Conservation (phyloP, 1,140 invertebrate species). For the Eupristina koningsbergeri region DNA sequence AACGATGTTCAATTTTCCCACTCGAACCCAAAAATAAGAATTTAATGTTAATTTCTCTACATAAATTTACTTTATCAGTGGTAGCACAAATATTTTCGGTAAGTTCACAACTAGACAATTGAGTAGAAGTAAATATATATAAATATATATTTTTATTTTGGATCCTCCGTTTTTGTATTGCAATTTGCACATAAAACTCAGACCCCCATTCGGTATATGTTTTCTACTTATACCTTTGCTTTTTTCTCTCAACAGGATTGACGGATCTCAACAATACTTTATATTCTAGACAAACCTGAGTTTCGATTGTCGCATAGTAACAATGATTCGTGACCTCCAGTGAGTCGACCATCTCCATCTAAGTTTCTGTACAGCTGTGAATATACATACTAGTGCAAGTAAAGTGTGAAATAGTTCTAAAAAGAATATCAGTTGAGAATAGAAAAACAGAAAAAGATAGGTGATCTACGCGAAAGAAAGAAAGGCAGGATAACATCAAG, state of each 20-base stretch:
- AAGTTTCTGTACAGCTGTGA: not conserved
- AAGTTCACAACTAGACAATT: not conserved
- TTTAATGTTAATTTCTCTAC: no score
- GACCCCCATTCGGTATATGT: not conserved
- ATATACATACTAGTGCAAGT: not conserved
- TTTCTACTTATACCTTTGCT: not conserved
- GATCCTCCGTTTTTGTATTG: not conserved
- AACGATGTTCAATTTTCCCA: no score
- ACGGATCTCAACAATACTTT: not conserved
- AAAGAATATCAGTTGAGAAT: not conserved
- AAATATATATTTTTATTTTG: not conserved
- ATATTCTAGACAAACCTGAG: not conserved
- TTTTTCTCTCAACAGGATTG: not conserved
- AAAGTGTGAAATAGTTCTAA: not conserved
- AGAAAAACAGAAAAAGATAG: not conserved
- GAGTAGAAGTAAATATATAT: not conserved
- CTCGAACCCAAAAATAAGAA: no score
- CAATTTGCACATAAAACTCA: not conserved
- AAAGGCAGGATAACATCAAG: not conserved
- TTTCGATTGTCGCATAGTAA: not conserved
- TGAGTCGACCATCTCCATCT: not conserved
- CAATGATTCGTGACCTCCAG: constrained; percentile 25
- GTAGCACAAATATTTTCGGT: no score
- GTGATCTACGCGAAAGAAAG: not conserved
- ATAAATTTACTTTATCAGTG: no score